A percentile compares a stretch with the other conserved stretches of the same genome.
These are phyloP conservation scores for Cheilinus undulatus DNA, from an alignment of 2,113 vertebrate species.

Conservation along the genomic window DNA sequence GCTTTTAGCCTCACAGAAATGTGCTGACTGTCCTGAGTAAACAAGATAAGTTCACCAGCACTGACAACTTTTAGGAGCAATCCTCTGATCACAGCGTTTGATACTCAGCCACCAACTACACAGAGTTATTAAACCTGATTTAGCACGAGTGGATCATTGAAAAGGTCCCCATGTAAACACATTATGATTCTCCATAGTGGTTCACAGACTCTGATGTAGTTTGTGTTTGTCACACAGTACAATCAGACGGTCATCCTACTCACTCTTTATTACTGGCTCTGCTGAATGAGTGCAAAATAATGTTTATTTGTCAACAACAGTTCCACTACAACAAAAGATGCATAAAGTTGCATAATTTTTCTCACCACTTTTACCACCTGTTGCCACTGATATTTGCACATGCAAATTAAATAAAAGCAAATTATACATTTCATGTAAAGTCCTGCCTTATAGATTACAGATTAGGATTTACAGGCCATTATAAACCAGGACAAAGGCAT, in stretches of 20 bases:
- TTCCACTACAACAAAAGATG: slow-evolving; percentile 5
- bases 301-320: not conserved
- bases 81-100: slow-evolving; percentile 27
- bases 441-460: no score
- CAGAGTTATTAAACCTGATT: slow-evolving; percentile 53
- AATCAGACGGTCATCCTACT: slow-evolving; percentile 39
- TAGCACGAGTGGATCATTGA: slow-evolving; percentile 17
- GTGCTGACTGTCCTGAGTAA: slow-evolving; percentile 18
- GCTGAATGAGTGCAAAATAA: slow-evolving; percentile 25
- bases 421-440: no score
- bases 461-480: no score
- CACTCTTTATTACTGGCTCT: slow-evolving; percentile 25
- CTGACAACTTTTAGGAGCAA: slow-evolving; percentile 6
- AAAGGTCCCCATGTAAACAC: slow-evolving; percentile 38
- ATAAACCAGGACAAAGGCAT: not conserved
- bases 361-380: slow-evolving; percentile 6
- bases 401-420: no score
- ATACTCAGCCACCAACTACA: slow-evolving; percentile 42
- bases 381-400: slow-evolving; percentile 18
- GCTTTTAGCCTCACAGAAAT: not conserved
- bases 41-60: slow-evolving; percentile 23
- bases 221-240: slow-evolving; percentile 26
- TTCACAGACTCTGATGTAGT: slow-evolving; percentile 19
- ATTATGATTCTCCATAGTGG: slow-evolving; percentile 41
- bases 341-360: slow-evolving; percentile 26